phyloP scores from a whole-genome alignment of 2,888 invertebrate species.

The Blomia tropicalis region DNA sequence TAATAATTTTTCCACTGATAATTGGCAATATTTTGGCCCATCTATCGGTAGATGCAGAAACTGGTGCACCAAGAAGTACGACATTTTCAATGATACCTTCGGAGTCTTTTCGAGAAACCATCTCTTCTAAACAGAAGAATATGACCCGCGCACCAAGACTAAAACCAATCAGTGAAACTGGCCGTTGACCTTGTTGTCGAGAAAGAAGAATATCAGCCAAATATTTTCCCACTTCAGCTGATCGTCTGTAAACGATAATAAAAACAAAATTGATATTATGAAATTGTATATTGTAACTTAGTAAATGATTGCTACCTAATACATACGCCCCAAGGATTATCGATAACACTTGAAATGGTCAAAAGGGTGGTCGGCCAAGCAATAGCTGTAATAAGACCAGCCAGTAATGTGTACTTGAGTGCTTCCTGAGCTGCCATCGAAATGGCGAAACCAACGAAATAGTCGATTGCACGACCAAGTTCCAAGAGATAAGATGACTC shows the following conservation, averaged over 20 bases:
- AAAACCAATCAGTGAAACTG: slow-evolving; percentile 49
- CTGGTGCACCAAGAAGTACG: slow-evolving; percentile 48
- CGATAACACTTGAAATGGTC: slow-evolving; percentile 37
- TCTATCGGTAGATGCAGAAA: slow-evolving; percentile 42
- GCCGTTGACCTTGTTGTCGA: slow-evolving; percentile 47
- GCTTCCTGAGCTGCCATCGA: slow-evolving; percentile 47
- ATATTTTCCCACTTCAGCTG: slow-evolving; percentile 47
- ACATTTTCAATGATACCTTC: slow-evolving; percentile 50
- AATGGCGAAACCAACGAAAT: slow-evolving; percentile 44
- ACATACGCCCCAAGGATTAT: slow-evolving; percentile 52
- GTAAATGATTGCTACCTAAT: no score
- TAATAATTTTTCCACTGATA: slow-evolving; percentile 48
- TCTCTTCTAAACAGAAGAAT: slow-evolving; percentile 46
- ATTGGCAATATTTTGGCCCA: slow-evolving; percentile 44
- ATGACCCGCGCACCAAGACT: slow-evolving; percentile 52
- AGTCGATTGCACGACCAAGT: slow-evolving; percentile 47
- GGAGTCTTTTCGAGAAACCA: slow-evolving; percentile 40
- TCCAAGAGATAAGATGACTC: slow-evolving; percentile 46
- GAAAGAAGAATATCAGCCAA: slow-evolving; percentile 48
- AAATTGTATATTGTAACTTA: no score
- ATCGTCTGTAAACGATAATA: slow-evolving; percentile 39
- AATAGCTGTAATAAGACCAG: slow-evolving; percentile 48
- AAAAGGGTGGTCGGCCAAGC: slow-evolving; percentile 49
- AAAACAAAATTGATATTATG: no score
- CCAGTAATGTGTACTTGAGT: slow-evolving; percentile 47